Conservation (phyloP, 1,140 invertebrate species). For the Tetranychus urticae region DNA sequence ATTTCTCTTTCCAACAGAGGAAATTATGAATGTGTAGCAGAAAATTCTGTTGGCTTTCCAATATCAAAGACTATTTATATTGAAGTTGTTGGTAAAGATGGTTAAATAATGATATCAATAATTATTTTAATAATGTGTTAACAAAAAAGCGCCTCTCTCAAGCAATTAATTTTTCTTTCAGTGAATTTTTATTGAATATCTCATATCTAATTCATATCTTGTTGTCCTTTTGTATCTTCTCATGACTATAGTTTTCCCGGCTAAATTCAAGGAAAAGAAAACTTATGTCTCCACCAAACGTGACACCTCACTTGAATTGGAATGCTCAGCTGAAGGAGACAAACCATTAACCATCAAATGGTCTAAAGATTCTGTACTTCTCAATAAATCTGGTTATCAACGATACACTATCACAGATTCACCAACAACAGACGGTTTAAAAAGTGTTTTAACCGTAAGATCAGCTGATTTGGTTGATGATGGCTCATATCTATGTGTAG, state of each 20-base stretch:
- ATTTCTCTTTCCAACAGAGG: too few relatives aligned
- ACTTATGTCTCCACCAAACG: conserved; percentile 64
- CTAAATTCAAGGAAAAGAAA: conserved; percentile 75
- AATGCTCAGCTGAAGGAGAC: conserved; percentile 87
- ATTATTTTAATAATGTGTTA: too few relatives aligned
- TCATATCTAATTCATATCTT: too few relatives aligned
- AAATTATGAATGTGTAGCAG: too few relatives aligned
- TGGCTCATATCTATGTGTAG: conserved; percentile 60
- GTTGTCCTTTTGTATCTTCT: too few relatives aligned
- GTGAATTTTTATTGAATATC: too few relatives aligned
- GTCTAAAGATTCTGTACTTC: conserved; percentile 20
- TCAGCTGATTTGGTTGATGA: conserved; percentile 64
- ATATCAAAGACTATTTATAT: too few relatives aligned
- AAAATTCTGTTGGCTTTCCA: too few relatives aligned
- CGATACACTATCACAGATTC: conserved; percentile 15
- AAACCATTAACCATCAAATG: conserved; percentile 84
- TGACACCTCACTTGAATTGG: conserved; percentile 67
- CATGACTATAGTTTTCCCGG: conserved; percentile 37
- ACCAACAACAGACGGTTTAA: conserved; percentile 10
- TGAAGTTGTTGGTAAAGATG: too few relatives aligned
- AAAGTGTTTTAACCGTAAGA: conserved; percentile 43
- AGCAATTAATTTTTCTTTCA: too few relatives aligned
- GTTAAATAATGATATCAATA: too few relatives aligned
- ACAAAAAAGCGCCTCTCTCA: too few relatives aligned
- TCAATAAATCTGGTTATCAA: background rate